Conservation (phyloP, 1,140 invertebrate genomes). For the Callitettix versicolor region DNA sequence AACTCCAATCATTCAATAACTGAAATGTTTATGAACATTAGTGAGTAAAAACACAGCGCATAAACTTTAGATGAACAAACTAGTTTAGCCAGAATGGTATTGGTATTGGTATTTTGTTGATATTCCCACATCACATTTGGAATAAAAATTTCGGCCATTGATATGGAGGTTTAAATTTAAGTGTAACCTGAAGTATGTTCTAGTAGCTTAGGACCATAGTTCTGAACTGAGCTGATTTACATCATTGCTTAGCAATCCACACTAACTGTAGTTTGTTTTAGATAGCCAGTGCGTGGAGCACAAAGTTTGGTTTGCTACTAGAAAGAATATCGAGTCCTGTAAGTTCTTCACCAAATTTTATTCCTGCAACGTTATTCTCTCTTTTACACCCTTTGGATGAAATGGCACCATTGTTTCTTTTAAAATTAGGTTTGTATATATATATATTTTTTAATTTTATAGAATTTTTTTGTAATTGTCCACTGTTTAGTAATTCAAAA, state of each 20-base stretch:
- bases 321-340: constrained; percentile 35
- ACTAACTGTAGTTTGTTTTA: constrained; percentile 19
- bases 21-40: no score
- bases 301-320: constrained; percentile 64
- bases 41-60: no score
- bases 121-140: no score
- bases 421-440: constrained; percentile 47
- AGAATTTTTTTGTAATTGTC: no score
- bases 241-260: background rate
- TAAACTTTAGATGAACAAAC: no score
- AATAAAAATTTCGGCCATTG: no score
- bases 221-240: background rate
- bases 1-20: no score
- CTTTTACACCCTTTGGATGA: constrained; percentile 81
- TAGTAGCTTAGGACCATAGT: background rate
- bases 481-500: background rate
- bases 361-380: constrained; percentile 62
- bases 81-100: no score
- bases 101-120: no score
- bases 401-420: constrained; percentile 67
- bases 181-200: background rate
- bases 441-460: no score
- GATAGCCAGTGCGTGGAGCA: constrained; percentile 55
- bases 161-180: no score
- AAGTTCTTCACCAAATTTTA: background rate